Conservation (phyloP, 2,797 vertebrate genomes). For the Coregonus ussuriensis region DNA sequence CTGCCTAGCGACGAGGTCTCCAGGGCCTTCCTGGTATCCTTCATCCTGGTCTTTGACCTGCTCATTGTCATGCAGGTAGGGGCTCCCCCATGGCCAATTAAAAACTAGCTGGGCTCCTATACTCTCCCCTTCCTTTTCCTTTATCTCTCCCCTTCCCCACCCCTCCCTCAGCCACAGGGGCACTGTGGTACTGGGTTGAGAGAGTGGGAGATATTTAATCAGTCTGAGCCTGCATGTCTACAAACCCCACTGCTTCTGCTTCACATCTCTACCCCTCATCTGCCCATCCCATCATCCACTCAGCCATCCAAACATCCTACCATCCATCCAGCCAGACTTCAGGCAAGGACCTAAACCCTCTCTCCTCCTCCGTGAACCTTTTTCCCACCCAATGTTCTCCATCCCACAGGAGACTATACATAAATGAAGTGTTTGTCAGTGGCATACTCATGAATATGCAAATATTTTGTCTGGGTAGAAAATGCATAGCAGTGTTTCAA, state of each 20-base stretch:
- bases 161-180: conserved; percentile 33
- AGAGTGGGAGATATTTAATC: conserved; percentile 57
- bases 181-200: conserved; percentile 51
- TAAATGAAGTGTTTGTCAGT: conserved; percentile 66
- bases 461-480: conserved; percentile 58
- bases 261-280: conserved; percentile 14
- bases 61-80: conserved; percentile 99
- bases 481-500: conserved; percentile 39
- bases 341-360: conserved; percentile 28
- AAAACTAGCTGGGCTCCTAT: conserved; percentile 34
- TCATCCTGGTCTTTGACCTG: conserved; percentile 98
- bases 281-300: not conserved
- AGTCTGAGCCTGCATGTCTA: conserved; percentile 18
- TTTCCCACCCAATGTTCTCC: conserved; percentile 42
- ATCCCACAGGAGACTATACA: conserved; percentile 57
- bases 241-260: conserved; percentile 22
- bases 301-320: not conserved
- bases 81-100: conserved; percentile 70
- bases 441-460: conserved; percentile 70
- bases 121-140: not conserved
- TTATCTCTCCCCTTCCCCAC: conserved; percentile 50
- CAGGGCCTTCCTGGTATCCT: conserved; percentile 95
- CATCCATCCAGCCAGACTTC: conserved; percentile 27
- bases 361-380: conserved; percentile 21
- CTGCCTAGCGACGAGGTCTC: conserved; percentile 97